Base-by-base conservation (phyloP, 2,797 vertebrate species). In the Avahi laniger region DNA sequence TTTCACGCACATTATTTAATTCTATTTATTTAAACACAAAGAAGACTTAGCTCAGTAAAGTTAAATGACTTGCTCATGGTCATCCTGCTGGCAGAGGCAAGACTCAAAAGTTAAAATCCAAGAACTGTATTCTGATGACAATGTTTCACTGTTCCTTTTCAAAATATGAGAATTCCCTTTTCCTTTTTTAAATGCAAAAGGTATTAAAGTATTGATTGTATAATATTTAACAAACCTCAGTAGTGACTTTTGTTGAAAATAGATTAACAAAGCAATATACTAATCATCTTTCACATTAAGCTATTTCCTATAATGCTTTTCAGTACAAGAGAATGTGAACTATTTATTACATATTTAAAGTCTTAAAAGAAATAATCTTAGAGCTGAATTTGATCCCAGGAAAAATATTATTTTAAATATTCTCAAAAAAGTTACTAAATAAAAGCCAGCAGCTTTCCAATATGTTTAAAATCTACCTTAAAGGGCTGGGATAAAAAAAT, bases 381-480 rank as follows among this genome's bases (percentile, higher is more conserved):
- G 38, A 90, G 43, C 1, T 73, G 9, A 80, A 91, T 78, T 84
- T 93, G 65, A 88, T 67, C 72, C 30, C 88, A 78, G 33, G 33
- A 83, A 93, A 93, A 93, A 88, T 50, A 59, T 41, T 48, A 89
- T 46, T 63, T 79, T 33, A 95, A 91, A 52, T 65, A 84, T 69
- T 50, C 33, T 67, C 12, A 18, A 81, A 87, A 92, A 87, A 75
- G 20, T 54, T 28, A 54, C 9, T 20, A 65, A 52, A 61, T 52
- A 50, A 92, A 57, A 61, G 22, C 17, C 18, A 90, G 63, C 26
- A 52, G 30, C 43, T 33, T 90, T 86, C n/a, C 7, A 91, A 33
- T 9, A 82, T 30, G 69, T 65, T 70, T 83, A 84, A 89, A 70
- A 65, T 54, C 41, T 4, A 84, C 59, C 18, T 57, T 94, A 78